These are phyloP conservation scores for Orthosia cruda DNA, from an alignment of 2,888 invertebrate genomes.

Conservation along the genomic window DNA sequence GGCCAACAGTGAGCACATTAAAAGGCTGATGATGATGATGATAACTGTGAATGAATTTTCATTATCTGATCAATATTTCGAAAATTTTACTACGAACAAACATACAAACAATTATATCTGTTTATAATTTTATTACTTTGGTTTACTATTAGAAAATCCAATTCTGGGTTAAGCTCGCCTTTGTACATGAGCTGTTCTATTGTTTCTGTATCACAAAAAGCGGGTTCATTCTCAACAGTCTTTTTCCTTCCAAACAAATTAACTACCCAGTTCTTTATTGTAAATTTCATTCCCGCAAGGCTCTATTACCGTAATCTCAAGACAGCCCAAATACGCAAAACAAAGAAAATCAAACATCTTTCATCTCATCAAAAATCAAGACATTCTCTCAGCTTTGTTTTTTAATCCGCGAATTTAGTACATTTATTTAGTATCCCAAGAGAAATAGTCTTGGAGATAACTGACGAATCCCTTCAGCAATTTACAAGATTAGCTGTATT, in stretches of 20 bases:
- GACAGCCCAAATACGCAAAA: constrained; percentile 16
- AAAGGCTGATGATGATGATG: too few species aligned
- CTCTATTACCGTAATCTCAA: constrained; percentile 11
- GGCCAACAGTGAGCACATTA: too few species aligned
- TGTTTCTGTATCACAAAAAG: not conserved
- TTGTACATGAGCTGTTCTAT: too few species aligned
- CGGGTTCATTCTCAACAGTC: not conserved
- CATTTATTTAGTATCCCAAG: constrained; percentile 67
- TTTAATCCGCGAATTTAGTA: constrained; percentile 66
- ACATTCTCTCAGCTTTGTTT: constrained; percentile 51
- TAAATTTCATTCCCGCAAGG: not conserved
- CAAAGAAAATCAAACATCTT: constrained; percentile 36
- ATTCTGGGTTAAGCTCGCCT: too few species aligned
- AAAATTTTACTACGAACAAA: too few species aligned
- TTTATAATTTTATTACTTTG: too few species aligned
- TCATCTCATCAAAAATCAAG: constrained; percentile 62
- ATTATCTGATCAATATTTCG: too few species aligned
- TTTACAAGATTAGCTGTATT: constrained; percentile 68
- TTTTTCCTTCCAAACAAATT: not conserved
- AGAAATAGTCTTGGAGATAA: constrained; percentile 66
- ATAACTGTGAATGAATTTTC: too few species aligned
- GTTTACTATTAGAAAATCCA: too few species aligned
- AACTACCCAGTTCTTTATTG: not conserved
- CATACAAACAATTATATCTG: too few species aligned
- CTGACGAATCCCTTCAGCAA: constrained; percentile 67